Evolutionary conservation across 1,140 invertebrate species (phyloP).

Genomic region (Rhyzopertha dominica): DNA sequence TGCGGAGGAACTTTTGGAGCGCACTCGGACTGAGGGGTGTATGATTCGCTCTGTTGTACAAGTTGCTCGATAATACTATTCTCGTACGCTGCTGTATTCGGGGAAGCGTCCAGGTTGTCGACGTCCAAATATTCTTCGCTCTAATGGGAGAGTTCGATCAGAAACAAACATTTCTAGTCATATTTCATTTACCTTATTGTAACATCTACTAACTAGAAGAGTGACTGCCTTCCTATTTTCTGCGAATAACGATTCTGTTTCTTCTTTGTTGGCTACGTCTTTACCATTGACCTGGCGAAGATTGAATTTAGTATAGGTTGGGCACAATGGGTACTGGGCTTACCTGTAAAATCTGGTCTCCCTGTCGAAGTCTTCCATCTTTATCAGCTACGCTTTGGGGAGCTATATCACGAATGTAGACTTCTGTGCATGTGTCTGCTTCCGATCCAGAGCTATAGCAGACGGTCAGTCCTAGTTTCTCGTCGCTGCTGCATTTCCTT

Average conservation of each 20-base stretch:
- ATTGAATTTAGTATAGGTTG: no score
- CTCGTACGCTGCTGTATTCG: constrained; percentile 47
- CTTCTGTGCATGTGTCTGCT: constrained; percentile 54
- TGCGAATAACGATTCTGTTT: constrained; percentile 52
- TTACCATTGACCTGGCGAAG: constrained; percentile 50
- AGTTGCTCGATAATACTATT: constrained; percentile 53
- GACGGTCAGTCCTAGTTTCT: constrained; percentile 64
- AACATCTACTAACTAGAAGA: constrained; percentile 53
- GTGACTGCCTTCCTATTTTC: constrained; percentile 53
- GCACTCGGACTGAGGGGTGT: constrained; percentile 36
- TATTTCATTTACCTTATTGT: constrained; percentile 48
- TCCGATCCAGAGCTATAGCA: constrained; percentile 61
- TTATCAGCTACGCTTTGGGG: constrained; percentile 62
- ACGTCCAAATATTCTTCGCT: constrained; percentile 35
- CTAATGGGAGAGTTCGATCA: constrained; percentile 12
- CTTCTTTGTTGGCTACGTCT: constrained; percentile 54
- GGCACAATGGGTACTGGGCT: constrained; percentile 15
- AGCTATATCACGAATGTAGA: constrained; percentile 69
- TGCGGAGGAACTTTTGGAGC: constrained; percentile 34
- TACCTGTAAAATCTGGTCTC: constrained; percentile 69
- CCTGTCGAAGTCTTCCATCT: constrained; percentile 63
- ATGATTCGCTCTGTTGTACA: constrained; percentile 45
- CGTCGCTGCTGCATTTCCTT: constrained; percentile 50
- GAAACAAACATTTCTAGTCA: no score
- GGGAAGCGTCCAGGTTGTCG: constrained; percentile 28